Conservation (phyloP, 2,888 invertebrate species). For the Girardia tigrina region DNA sequence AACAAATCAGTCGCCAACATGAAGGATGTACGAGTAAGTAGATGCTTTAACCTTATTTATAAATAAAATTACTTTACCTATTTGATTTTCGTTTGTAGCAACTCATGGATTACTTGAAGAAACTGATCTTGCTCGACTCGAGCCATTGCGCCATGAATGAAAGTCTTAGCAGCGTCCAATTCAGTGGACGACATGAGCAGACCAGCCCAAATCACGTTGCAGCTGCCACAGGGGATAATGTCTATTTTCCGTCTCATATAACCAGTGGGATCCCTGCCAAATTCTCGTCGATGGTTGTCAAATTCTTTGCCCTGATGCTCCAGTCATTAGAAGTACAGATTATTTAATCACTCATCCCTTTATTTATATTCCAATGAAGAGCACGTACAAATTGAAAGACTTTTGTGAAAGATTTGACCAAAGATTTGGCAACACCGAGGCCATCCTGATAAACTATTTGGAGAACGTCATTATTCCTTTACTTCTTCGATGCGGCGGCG, state of each 20-base stretch:
- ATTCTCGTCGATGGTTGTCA: constrained; percentile 87
- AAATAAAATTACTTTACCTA: background rate
- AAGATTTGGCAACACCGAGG: background rate
- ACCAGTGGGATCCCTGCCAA: constrained; percentile 49
- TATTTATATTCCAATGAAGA: constrained; percentile 6
- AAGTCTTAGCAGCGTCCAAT: constrained; percentile 40
- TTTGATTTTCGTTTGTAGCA: background rate
- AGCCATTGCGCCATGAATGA: constrained; percentile 39
- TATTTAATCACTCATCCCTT: background rate
- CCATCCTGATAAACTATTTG: constrained; percentile 50
- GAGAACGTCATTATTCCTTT: constrained; percentile 90
- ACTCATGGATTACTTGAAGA: constrained; percentile 29
- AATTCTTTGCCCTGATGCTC: constrained; percentile 81
- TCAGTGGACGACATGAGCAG: constrained; percentile 37
- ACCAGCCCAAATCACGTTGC: constrained; percentile 21
- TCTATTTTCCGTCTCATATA: constrained; percentile 61
- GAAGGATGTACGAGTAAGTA: constrained; percentile 56
- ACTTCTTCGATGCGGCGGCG: constrained; percentile 81
- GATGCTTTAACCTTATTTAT: constrained; percentile 37
- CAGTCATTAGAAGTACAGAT: constrained; percentile 68
- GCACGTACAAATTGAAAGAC: constrained; percentile 30
- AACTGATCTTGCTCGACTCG: constrained; percentile 27
- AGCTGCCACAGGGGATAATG: constrained; percentile 20
- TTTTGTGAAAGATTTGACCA: constrained; percentile 31
- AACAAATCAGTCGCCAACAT: constrained; percentile 86